phyloP scores from a whole-genome alignment of 2,113 vertebrate genomes.

The Aptenodytes forsteri region DNA sequence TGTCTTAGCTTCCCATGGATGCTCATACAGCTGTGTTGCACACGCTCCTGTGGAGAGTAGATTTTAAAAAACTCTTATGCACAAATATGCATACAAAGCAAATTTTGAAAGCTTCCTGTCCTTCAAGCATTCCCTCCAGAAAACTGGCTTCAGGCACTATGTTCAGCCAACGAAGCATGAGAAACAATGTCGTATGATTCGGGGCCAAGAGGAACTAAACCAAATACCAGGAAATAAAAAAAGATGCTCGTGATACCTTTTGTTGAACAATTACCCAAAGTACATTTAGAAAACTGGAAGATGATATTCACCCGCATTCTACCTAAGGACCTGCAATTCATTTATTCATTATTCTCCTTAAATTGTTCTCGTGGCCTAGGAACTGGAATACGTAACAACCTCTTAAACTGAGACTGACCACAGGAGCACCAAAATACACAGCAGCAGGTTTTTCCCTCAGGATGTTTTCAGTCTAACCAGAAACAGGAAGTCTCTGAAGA shows the following conservation, averaged over 20 bases:
- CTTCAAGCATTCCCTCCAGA: constrained; percentile 9
- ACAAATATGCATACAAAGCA: constrained; percentile 15
- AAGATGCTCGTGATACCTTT: neutral
- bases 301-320: neutral
- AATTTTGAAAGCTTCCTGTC: constrained; percentile 19
- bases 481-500: constrained; percentile 14
- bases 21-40: neutral
- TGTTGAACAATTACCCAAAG: neutral
- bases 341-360: neutral
- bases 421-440: constrained; percentile 29
- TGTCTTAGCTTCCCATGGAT: neutral
- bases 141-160: neutral
- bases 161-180: neutral
- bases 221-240: neutral
- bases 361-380: neutral
- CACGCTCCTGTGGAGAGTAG: neutral
- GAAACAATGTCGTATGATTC: neutral
- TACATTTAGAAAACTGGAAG: neutral
- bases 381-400: neutral
- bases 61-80: neutral
- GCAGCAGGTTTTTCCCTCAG: constrained; percentile 33
- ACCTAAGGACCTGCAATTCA: neutral
- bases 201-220: neutral
- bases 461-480: constrained; percentile 52
- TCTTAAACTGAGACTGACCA: constrained; percentile 29